phyloP scores from a whole-genome alignment of 2,113 vertebrate species.

The Zapornia atra region DNA sequence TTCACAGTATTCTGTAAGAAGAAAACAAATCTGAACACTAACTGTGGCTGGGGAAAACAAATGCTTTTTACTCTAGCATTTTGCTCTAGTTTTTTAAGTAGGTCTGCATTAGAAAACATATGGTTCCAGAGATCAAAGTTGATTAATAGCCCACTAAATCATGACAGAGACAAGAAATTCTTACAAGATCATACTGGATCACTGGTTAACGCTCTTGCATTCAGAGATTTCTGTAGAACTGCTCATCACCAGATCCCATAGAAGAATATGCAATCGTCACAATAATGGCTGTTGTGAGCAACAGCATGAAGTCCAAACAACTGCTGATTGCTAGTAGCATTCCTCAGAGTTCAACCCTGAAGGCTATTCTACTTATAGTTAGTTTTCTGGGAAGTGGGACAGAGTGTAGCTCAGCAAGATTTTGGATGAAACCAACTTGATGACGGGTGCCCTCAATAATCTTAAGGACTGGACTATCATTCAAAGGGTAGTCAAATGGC shows the following conservation, averaged over 20 bases:
- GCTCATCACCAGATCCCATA: background rate
- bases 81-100: rapidly evolving
- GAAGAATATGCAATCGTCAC: background rate
- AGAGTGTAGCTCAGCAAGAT: background rate
- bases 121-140: background rate
- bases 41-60: background rate
- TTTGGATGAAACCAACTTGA: background rate
- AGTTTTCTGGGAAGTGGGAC: background rate
- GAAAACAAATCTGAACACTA: background rate
- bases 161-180: background rate
- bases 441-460: background rate
- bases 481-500: background rate
- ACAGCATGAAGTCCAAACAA: background rate
- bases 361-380: background rate
- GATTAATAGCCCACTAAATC: background rate
- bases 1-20: background rate
- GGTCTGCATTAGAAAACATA: background rate
- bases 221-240: background rate
- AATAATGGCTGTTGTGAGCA: background rate
- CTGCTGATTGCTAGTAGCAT: background rate
- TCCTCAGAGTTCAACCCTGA: background rate
- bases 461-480: background rate
- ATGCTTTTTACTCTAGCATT: background rate
- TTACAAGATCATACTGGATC: background rate
- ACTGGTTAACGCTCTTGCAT: background rate